A percentile compares a stretch with the other conserved stretches of the same genome.
Conservation (phyloP, 2,888 invertebrate species). For the Toxonevra muliebris region DNA sequence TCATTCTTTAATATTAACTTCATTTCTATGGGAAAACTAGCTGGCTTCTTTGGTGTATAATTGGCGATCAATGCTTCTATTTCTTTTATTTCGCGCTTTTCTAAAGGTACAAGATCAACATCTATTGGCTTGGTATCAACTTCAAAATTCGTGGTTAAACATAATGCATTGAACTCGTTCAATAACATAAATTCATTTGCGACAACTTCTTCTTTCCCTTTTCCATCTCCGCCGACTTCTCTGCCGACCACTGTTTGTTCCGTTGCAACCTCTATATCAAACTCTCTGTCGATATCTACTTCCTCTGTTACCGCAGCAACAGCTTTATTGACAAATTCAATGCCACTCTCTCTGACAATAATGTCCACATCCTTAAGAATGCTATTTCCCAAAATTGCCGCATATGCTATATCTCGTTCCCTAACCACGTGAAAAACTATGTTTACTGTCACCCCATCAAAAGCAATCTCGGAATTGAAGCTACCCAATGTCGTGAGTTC, state of each 20-base stretch:
- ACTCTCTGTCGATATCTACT: no score
- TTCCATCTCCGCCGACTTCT: no score
- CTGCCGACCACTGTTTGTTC: no score
- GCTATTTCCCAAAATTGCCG: conserved; percentile 18
- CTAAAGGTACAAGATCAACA: not conserved
- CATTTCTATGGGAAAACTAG: conserved; percentile 11
- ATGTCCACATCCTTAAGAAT: conserved; percentile 19
- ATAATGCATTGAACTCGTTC: conserved; percentile 5
- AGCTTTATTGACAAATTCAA: no score
- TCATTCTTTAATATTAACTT: conserved; percentile 22
- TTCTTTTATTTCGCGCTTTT: not conserved
- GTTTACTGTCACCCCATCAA: conserved; percentile 10
- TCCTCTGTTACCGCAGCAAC: no score
- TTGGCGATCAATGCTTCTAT: not conserved
- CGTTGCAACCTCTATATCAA: no score
- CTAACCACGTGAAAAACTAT: conserved; percentile 19
- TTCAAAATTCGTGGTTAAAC: no score
- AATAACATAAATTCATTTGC: not conserved
- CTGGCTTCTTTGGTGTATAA: conserved; percentile 1
- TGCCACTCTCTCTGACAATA: not conserved
- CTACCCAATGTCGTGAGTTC: conserved; percentile 24
- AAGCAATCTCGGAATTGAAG: not conserved
- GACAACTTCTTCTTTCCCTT: no score
- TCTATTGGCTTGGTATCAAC: not conserved
- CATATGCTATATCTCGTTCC: conserved; percentile 16